Evolutionary conservation across 2,113 vertebrate species (phyloP), one percentile per base, ranked within the genome.

Genomic region (Periophthalmodon schlosseri): DNA sequence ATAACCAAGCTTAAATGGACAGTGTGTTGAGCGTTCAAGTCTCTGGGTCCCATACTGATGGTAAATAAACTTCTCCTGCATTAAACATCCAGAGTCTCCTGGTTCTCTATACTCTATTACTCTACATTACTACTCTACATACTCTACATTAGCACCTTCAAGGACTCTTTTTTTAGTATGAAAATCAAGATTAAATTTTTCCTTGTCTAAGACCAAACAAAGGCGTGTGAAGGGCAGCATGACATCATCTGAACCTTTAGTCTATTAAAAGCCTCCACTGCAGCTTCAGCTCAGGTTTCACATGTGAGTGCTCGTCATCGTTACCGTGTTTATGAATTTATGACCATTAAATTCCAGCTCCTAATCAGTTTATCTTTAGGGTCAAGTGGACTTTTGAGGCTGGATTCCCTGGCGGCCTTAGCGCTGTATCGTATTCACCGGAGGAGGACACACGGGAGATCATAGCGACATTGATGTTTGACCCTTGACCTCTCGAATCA

Each of bases 351-450:
- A 65, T 65, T 65, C 63, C 63, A 65, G 34, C 63, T 39, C 34
- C 63, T 65, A 65, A 65, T 65, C 63, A 65, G 63, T 65, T 65
- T 65, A 65, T 65, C 63, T 65, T 65, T 65, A 65, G 63, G 63
- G 63, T 65, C 63, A 65, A 65, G 63, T 65, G 34, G 63, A 65
- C 63, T 65, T 65, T 44, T 65, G 63, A 20, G 63, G 33, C 63
- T 12, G 63, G 39, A 65, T 65, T 65, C 63, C 33, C 33, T 36
- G 10, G 63, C 63, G 18, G 63, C 63, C 33, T 39, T 39, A 20
- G 63, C 10, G 63, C 16, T 65, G 15, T 20, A 65, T 65, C 63
- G 10, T 65, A 13, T 65, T 65, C 34, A n/a, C 34, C 10, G 20
- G 63, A n/a, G 33, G 18, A 34, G 20, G 34, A 39, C 63, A 44